Percentiles rank a stretch among this genome's conserved stretches.
Conservation (phyloP, 2,797 vertebrate genomes). For the Scleropages formosus region DNA sequence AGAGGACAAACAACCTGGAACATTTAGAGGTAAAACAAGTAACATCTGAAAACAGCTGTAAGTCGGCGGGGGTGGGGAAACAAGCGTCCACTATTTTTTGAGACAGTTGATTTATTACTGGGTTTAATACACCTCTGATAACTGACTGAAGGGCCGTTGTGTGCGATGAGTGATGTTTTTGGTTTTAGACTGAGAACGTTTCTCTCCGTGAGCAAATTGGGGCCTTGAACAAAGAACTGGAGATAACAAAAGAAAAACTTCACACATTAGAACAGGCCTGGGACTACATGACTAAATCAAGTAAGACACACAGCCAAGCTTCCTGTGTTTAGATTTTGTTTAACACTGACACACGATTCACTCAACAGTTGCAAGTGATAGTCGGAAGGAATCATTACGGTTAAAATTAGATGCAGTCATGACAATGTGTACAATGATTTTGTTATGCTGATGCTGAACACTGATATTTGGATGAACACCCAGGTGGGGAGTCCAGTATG, state of each 20-base stretch:
- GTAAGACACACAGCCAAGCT: constrained; percentile 52
- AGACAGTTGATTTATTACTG: too few species aligned
- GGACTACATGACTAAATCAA: constrained; percentile 70
- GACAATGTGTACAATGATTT: not conserved
- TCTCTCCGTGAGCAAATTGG: constrained; percentile 79
- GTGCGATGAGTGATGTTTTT: constrained; percentile 2
- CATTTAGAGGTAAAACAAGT: constrained; percentile 75
- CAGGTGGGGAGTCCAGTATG: constrained; percentile 68
- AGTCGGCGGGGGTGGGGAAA: not conserved
- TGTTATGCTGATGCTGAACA: too few species aligned
- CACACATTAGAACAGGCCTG: constrained; percentile 88
- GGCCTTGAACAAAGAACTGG: constrained; percentile 81
- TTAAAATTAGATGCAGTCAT: not conserved
- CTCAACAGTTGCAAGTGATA: not conserved
- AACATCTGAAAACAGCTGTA: too few species aligned
- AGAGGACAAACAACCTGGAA: constrained; percentile 80
- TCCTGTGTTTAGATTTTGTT: not conserved
- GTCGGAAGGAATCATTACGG: not conserved
- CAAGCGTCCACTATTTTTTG: not conserved
- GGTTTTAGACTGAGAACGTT: constrained; percentile 78
- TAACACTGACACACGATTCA: not conserved
- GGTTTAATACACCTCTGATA: too few species aligned
- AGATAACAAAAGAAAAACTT: constrained; percentile 92
- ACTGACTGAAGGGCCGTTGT: too few species aligned
- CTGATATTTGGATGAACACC: not conserved